phyloP scores from a whole-genome alignment of 2,113 vertebrate genomes.

The Upupa epops region DNA sequence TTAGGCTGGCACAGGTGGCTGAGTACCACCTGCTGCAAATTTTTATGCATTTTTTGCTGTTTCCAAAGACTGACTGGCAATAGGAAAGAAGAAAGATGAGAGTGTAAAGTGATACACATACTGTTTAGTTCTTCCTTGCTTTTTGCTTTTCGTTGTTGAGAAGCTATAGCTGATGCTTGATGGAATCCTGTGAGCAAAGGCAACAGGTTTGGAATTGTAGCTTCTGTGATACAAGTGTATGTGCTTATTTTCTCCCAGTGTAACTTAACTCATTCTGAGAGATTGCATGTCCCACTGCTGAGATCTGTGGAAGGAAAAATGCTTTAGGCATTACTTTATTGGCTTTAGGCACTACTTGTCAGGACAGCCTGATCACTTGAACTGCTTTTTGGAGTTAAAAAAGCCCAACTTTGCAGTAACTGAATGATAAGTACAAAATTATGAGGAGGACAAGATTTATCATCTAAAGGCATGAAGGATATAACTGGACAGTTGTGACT shows the following conservation, averaged over 20 bases:
- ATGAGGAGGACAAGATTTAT: neutral
- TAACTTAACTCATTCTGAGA: neutral
- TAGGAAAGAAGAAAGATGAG: neutral
- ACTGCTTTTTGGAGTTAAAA: accelerated
- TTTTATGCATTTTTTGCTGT: neutral
- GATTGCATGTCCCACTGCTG: neutral
- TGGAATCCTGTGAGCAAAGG: neutral
- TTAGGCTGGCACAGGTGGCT: neutral
- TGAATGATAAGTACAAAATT: neutral
- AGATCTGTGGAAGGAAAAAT: neutral
- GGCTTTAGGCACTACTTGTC: neutral
- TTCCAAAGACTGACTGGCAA: neutral
- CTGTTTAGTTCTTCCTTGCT: neutral
- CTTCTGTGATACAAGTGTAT: neutral
- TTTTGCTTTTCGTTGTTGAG: neutral
- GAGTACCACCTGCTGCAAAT: slow-evolving; percentile 24
- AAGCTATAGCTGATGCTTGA: neutral
- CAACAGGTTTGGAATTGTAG: neutral
- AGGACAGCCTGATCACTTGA: neutral
- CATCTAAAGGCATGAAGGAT: neutral
- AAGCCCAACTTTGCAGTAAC: neutral
- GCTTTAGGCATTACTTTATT: no score
- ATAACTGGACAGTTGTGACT: neutral
- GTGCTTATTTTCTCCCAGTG: neutral
- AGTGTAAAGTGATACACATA: neutral